Evolutionary conservation across 2,797 vertebrate genomes (phyloP), one percentile per base, ranked within the genome.

Genomic region (Eulemur coronatus): DNA sequence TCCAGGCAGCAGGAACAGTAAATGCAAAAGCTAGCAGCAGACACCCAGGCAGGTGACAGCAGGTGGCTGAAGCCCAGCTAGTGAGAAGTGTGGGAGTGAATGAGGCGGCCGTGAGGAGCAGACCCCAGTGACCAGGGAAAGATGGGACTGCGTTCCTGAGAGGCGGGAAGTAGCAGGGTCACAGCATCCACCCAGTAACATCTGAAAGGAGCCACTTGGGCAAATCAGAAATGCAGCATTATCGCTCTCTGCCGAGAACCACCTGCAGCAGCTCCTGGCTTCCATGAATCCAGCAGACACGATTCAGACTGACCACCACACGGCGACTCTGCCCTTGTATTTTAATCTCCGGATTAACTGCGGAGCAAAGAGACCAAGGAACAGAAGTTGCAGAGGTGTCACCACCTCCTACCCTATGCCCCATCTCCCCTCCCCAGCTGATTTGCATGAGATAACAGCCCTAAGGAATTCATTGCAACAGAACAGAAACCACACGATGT

Each of bases 391-490:
- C 96, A 65, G 93, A 82, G 17, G 87, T 90, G 86, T 98, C 94
- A 80, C 93, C 94, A 96, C 94, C 65, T 96, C 50, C 0, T 61
- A 14, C 95, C 14, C 33, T 78, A 98, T 95, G 73, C 95, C 95
- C 78, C 17, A 72, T 81, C 89, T 92, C 22, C 3, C 24, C 97
- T 61, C 94, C 91, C 94, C 41, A 79, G 90, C 78, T 97, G 96
- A 87, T 99, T 98, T 98, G 98, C 98, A 96, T 98, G 97, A 97
- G 98, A 98, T 98, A 98, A 98, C 97, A 86, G 7, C 82, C 59
- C 89, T n/a, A 46, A 97, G 94, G 84, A 96, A 96, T 97, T 97
- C 98, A 92, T 89, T 95, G 96, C 94, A 88, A 97, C 91, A 90
- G 59, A 91, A 96, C 94, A 88, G 95, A 97, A 92, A 96, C 97